These are phyloP conservation scores for Hydropsyche tenuis DNA, from an alignment of 1,140 invertebrate species.

Conservation along the genomic window DNA sequence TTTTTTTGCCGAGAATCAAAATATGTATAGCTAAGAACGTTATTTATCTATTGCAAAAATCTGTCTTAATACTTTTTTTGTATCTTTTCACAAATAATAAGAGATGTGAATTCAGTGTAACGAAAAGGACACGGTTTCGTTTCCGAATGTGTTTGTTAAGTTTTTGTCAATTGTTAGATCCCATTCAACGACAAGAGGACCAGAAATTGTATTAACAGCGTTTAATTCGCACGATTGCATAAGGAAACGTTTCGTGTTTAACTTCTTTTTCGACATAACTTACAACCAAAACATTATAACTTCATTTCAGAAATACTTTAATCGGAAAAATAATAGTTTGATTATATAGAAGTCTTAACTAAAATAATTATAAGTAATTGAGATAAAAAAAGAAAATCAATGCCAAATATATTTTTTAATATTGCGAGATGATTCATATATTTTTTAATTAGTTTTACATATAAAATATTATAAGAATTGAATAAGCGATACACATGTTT, in stretches of 20 bases:
- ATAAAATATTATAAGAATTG: too few species aligned
- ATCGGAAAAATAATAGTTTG: too few species aligned
- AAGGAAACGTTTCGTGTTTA: constrained; percentile 26
- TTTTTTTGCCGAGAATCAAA: too few species aligned
- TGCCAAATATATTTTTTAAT: too few species aligned
- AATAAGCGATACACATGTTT: not conserved
- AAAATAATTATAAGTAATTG: too few species aligned
- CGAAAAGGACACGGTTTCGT: constrained; percentile 6
- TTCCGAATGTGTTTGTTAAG: constrained; percentile 11
- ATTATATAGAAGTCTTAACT: too few species aligned
- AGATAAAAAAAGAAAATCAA: too few species aligned
- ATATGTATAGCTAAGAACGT: too few species aligned
- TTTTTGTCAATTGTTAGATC: constrained; percentile 17
- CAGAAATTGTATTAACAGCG: constrained; percentile 47
- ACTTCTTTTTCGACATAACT: not conserved
- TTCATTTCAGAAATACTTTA: not conserved
- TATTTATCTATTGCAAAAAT: not conserved
- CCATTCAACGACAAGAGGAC: constrained; percentile 10
- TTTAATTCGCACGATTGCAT: constrained; percentile 49
- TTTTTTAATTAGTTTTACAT: too few species aligned
- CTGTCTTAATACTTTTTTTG: not conserved
- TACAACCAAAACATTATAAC: not conserved
- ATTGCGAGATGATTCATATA: too few species aligned
- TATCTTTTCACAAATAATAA: not conserved
- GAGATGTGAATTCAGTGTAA: not conserved